Conservation (phyloP, 1,140 invertebrate genomes). For the Anadara kagoshimensis region DNA sequence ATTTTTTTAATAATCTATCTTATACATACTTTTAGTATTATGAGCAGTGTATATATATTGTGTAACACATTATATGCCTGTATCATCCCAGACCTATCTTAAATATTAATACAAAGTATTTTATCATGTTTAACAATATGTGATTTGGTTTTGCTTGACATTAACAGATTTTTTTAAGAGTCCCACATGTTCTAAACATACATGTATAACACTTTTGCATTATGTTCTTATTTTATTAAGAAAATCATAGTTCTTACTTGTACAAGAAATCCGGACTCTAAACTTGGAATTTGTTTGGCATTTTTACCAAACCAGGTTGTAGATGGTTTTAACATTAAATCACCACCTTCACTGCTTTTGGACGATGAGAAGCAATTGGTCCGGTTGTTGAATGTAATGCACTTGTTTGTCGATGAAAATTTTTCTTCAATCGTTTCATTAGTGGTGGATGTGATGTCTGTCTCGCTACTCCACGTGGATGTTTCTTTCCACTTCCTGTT, state of each 20-base stretch:
- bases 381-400: neutral
- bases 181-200: too few relatives aligned
- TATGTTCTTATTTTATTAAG: too few relatives aligned
- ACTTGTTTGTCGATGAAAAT: slow-evolving; percentile 26
- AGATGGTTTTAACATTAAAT: slow-evolving; percentile 27
- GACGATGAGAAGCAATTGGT: neutral
- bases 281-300: slow-evolving; percentile 46
- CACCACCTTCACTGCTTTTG: neutral
- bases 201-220: too few relatives aligned
- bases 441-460: slow-evolving; percentile 22
- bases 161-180: too few relatives aligned
- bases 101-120: too few relatives aligned
- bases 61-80: too few relatives aligned
- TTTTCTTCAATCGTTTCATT: slow-evolving; percentile 19
- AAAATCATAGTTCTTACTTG: slow-evolving; percentile 33
- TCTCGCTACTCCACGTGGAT: neutral
- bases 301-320: slow-evolving; percentile 42
- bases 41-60: too few relatives aligned
- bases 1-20: too few relatives aligned
- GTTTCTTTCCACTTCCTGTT: neutral
- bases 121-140: too few relatives aligned
- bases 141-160: too few relatives aligned
- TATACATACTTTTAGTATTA: too few relatives aligned
- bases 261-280: slow-evolving; percentile 51
- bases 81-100: too few relatives aligned